These are phyloP conservation scores for Pachyramphus minor DNA, from an alignment of 2,113 vertebrate species.

Conservation along the genomic window DNA sequence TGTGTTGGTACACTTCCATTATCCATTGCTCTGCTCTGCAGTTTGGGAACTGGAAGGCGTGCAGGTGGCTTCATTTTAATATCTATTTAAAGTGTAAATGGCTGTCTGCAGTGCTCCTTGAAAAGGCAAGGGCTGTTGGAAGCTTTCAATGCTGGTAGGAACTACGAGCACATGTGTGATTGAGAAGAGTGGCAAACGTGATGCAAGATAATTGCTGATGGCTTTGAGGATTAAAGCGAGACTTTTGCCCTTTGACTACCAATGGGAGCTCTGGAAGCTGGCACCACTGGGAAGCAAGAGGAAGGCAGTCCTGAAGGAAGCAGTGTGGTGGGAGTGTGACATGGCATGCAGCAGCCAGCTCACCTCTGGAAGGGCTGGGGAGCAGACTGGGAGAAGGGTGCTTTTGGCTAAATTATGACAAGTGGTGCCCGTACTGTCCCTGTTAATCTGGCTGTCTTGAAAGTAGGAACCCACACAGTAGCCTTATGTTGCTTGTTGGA, in stretches of 20 bases:
- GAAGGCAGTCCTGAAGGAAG: background rate
- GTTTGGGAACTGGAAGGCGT: background rate
- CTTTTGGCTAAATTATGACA: background rate
- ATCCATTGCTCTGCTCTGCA: conserved; percentile 33
- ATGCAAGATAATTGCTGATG: background rate
- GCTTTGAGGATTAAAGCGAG: conserved; percentile 1
- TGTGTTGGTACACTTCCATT: conserved; percentile 57
- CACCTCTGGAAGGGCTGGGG: background rate
- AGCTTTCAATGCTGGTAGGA: background rate
- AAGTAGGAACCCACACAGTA: background rate
- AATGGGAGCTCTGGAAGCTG: background rate
- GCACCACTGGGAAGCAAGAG: background rate
- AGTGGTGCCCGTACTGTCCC: background rate
- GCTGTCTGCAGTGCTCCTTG: conserved; percentile 32
- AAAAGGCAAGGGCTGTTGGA: conserved; percentile 43
- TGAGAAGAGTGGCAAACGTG: background rate
- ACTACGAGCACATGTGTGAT: background rate
- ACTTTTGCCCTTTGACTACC: background rate
- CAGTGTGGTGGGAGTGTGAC: background rate
- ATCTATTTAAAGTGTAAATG: conserved; percentile 59
- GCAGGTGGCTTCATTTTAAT: conserved; percentile 64
- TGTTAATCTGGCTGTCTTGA: background rate
- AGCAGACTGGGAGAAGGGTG: background rate
- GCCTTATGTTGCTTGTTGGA: background rate
- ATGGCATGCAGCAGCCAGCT: background rate